These are phyloP conservation scores for Agelastica alni DNA, from an alignment of 2,888 invertebrate genomes.

Conservation along the genomic window DNA sequence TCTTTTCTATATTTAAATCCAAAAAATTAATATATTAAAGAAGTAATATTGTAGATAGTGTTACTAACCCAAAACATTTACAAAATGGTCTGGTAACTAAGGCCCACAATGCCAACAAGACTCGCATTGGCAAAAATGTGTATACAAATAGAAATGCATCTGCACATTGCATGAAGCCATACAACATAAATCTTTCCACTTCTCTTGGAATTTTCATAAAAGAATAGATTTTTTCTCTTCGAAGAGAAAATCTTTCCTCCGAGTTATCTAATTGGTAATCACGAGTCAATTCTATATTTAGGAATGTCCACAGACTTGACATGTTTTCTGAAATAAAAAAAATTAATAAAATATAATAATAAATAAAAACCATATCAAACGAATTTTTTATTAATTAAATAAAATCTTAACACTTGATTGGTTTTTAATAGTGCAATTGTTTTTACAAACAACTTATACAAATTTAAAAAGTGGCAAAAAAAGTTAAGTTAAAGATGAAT, in stretches of 20 bases:
- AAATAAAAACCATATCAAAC: no score
- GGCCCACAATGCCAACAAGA: conserved; percentile 84
- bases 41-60: no score
- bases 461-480: no score
- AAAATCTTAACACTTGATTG: no score
- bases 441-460: no score
- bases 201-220: conserved; percentile 95
- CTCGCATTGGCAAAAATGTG: conserved; percentile 93
- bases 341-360: no score
- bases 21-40: conserved; percentile 2
- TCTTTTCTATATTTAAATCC: no score
- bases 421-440: no score
- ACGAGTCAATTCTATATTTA: conserved; percentile 85
- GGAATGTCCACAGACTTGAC: conserved; percentile 67
- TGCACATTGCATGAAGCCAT: conserved; percentile 93
- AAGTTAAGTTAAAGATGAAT: no score
- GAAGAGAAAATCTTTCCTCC: conserved; percentile 90
- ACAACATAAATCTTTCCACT: conserved; percentile 89
- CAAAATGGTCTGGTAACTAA: conserved; percentile 74
- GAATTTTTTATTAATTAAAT: no score
- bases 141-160: conserved; percentile 98
- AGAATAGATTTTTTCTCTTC: conserved; percentile 94
- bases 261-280: conserved; percentile 95
- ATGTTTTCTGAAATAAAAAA: conserved; percentile 41
- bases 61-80: conserved; percentile 71